Percentiles rank a stretch among this genome's conserved stretches.
Evolutionary conservation across 2,888 invertebrate species (phyloP).

Genomic region (Mythimna lalbum): DNA sequence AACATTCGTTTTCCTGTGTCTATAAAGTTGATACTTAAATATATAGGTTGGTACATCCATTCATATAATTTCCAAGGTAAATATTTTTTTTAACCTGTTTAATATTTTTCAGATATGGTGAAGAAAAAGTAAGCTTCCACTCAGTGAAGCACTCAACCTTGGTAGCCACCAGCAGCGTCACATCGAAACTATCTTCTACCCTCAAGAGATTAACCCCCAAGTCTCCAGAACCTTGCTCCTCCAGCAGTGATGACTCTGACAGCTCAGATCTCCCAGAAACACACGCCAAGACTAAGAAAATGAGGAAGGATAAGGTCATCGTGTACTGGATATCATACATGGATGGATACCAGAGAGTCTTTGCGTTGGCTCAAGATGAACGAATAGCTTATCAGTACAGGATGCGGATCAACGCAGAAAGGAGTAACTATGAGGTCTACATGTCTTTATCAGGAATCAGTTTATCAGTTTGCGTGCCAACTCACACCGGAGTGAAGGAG

Average conservation of each 20-base stretch:
- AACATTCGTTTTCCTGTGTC: not conserved
- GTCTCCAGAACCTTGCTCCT: constrained; percentile 89
- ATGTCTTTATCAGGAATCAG: constrained; percentile 93
- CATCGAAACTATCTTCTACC: constrained; percentile 90
- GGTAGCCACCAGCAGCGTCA: constrained; percentile 85
- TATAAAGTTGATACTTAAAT: too few relatives aligned
- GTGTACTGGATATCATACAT: constrained; percentile 96
- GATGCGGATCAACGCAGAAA: constrained; percentile 92
- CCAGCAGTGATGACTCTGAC: constrained; percentile 92
- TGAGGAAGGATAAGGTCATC: constrained; percentile 93
- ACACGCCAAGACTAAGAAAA: constrained; percentile 90
- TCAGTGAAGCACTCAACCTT: constrained; percentile 91
- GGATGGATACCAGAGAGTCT: constrained; percentile 93
- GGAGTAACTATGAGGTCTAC: constrained; percentile 92
- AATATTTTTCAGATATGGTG: constrained; percentile 89
- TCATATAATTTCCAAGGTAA: not conserved
- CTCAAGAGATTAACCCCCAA: constrained; percentile 88
- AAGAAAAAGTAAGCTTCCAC: constrained; percentile 93
- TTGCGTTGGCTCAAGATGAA: constrained; percentile 94
- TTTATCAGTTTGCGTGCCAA: constrained; percentile 90
- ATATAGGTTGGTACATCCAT: not conserved
- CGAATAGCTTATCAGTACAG: constrained; percentile 92
- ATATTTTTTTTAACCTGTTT: not conserved
- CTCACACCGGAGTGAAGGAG: constrained; percentile 89
- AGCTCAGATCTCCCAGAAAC: constrained; percentile 85